Evolutionary conservation across 2,888 invertebrate species (phyloP).

Genomic region (Gonocerus acuteangulatus): DNA sequence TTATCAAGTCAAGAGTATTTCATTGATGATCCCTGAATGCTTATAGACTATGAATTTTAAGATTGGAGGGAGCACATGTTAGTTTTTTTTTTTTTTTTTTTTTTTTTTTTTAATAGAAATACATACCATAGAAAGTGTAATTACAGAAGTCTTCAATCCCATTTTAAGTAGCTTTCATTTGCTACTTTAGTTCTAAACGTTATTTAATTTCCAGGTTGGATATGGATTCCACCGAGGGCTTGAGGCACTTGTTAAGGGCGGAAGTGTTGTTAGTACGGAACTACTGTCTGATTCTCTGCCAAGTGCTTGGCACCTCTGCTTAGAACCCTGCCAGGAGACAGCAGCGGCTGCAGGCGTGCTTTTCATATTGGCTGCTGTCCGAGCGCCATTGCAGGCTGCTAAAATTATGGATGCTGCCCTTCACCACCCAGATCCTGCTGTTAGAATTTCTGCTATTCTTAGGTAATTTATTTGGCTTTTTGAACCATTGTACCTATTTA

Average conservation of each 20-base stretch:
- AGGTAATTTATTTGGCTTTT: slow-evolving; percentile 49
- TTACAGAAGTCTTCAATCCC: no score
- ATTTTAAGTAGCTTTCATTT: no score
- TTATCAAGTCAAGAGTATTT: no score
- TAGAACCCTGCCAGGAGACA: slow-evolving; percentile 86
- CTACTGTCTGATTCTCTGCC: slow-evolving; percentile 80
- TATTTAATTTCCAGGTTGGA: slow-evolving; percentile 55
- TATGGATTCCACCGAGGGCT: slow-evolving; percentile 85
- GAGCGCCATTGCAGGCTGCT: slow-evolving; percentile 79
- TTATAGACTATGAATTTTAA: no score
- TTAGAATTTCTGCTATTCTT: slow-evolving; percentile 74
- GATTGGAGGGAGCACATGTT: no score
- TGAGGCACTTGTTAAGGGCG: slow-evolving; percentile 79
- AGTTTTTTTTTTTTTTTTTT: no score
- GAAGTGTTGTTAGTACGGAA: slow-evolving; percentile 79
- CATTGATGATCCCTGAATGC: no score
- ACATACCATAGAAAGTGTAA: no score
- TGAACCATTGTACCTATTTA: neutral
- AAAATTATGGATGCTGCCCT: slow-evolving; percentile 83
- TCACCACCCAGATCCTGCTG: slow-evolving; percentile 71
- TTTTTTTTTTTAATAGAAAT: no score
- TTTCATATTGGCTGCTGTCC: slow-evolving; percentile 87
- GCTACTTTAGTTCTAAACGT: neutral
- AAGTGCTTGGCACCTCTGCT: slow-evolving; percentile 88
- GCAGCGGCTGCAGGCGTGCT: slow-evolving; percentile 77